Evolutionary conservation across 1,140 invertebrate genomes (phyloP), one percentile per base, ranked within the genome.

Genomic region (Oreohelix idahoensis): DNA sequence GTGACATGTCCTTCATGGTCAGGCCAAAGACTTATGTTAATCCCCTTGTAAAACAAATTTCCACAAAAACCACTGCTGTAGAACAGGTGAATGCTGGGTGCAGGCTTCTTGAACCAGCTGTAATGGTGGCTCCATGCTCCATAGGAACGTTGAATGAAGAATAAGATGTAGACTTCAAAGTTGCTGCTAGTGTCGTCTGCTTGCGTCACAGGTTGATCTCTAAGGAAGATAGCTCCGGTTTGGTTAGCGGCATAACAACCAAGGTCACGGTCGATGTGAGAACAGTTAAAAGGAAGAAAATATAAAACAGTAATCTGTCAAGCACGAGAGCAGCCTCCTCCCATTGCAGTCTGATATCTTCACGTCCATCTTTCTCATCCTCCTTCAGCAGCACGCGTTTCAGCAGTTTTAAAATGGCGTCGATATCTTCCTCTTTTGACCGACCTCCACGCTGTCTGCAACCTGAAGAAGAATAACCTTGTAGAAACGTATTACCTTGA

Each of bases 251-350:
- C 10, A 98, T 97, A 90, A 99, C 97, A 95, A 99, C 97, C n/a
- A 99, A 93, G 87, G 99, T 99, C 42, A 97, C 97, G 84, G 99
- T 95, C 1, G 98, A 99, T 29, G 94, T 95, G 20, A 96, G 95
- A 26, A 97, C 96, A 38, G 98, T 99, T 23, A 99, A 97, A 66
- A 98, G 94, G 93, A 99, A 98, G 94, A 99, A 99, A 87, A 99
- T 95, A 92, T 98, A 98, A 81, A 99, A 94, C 92, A 99, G 97
- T 74, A 99, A 94, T 89, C 98, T 95, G 94, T 99, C 98, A 87
- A 99, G 98, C 53, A 99, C 98, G 97, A 99, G 98, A 39, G 98
- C 98, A 13, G 99, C 98, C 92, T 99, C 99, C 91, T 99, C 98
- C 98, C 98, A 99, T 86, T 94, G 93, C 38, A 85, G 69, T n/a